Evolutionary conservation across 2,113 vertebrate genomes (phyloP).

Genomic region (Xiphorhynchus elegans): DNA sequence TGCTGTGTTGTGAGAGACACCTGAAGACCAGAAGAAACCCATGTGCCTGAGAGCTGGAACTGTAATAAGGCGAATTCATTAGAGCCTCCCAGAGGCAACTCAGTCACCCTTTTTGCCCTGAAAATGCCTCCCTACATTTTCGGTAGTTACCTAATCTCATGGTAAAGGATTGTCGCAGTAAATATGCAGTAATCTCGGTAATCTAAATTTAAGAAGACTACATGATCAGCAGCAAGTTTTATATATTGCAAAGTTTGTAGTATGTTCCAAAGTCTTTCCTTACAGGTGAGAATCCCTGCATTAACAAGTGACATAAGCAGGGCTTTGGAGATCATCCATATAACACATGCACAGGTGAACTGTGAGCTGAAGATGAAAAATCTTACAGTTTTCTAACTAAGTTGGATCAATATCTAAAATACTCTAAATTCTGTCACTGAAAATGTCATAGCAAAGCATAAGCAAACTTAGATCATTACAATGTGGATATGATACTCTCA

Average conservation of each 20-base stretch:
- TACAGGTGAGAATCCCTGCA: not conserved
- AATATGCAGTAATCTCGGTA: not conserved
- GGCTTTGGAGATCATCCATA: not conserved
- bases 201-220: not conserved
- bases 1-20: not conserved
- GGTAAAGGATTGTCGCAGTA: not conserved
- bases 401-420: not conserved
- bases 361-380: not conserved
- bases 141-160: not conserved
- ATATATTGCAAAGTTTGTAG: not conserved
- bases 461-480: not conserved
- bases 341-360: not conserved
- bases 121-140: not conserved
- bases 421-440: not conserved
- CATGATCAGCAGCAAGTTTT: not conserved
- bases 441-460: not conserved
- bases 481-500: not conserved
- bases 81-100: not conserved
- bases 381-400: not conserved
- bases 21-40: not conserved
- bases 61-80: not conserved
- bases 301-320: rapidly evolving
- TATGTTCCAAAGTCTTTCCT: not conserved
- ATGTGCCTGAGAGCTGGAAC: not conserved
- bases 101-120: not conserved